Evolutionary conservation across 1,140 invertebrate genomes (phyloP).

Genomic region (Saccostrea cuccullata): DNA sequence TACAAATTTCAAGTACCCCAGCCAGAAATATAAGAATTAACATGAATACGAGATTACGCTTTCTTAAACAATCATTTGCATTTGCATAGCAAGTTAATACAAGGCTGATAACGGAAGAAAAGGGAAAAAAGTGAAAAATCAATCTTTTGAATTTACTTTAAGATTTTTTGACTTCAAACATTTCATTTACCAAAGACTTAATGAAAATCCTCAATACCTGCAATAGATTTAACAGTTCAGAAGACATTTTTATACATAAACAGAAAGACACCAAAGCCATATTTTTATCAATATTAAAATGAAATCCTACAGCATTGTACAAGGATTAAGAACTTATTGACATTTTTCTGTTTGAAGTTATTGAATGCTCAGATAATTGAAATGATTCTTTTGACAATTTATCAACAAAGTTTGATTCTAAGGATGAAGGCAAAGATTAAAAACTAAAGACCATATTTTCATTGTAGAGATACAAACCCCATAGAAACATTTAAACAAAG

Average conservation of each 20-base stretch:
- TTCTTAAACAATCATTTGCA: conserved; percentile 6
- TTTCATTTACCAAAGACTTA: conserved; percentile 25
- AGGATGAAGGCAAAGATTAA: neutral
- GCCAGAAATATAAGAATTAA: neutral
- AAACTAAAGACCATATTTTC: neutral
- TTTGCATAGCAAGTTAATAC: neutral
- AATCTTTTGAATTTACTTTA: conserved; percentile 4
- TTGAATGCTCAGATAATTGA: neutral
- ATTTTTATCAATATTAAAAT: neutral
- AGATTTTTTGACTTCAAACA: conserved; percentile 32
- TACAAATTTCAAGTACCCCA: neutral
- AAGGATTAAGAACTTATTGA: neutral
- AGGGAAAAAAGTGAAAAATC: neutral
- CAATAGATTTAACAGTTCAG: conserved; percentile 9
- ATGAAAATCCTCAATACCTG: neutral
- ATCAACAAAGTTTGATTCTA: neutral
- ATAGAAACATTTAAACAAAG: too few species aligned
- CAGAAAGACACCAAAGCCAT: neutral
- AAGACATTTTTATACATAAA: conserved; percentile 1
- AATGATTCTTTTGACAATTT: neutral
- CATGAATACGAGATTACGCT: conserved; percentile 2
- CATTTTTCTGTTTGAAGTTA: neutral
- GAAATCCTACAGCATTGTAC: neutral
- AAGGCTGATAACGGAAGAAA: neutral
- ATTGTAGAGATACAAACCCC: too few species aligned